phyloP scores from a whole-genome alignment of 1,140 invertebrate genomes.

The Cherax quadricarinatus region DNA sequence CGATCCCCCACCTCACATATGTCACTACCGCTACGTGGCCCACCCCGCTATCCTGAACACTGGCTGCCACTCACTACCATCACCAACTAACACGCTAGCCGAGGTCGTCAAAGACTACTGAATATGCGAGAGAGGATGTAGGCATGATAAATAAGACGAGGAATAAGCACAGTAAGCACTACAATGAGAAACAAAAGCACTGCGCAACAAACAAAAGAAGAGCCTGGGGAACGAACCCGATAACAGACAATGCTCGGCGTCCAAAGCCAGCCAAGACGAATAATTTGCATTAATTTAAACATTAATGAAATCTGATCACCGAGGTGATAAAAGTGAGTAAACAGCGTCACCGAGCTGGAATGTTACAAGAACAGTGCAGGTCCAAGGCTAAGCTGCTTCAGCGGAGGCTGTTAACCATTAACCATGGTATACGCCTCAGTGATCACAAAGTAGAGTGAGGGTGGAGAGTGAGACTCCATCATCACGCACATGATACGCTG shows the following conservation, averaged over 20 bases:
- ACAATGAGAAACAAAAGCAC: neutral
- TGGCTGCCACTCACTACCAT: neutral
- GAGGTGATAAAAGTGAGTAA: neutral
- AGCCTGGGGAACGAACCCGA: constrained; percentile 19
- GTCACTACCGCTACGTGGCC: constrained; percentile 48
- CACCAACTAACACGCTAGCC: neutral
- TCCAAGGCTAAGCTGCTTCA: neutral
- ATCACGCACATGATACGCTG: neutral
- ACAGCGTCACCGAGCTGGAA: neutral
- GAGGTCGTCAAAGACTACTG: neutral
- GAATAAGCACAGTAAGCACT: neutral
- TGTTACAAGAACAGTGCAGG: neutral
- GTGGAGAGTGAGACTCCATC: neutral
- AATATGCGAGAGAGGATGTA: neutral
- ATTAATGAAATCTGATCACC: neutral
- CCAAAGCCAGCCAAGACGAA: constrained; percentile 5
- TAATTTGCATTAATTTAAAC: neutral
- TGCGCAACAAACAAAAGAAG: constrained; percentile 29
- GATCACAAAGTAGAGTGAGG: neutral
- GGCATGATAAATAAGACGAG: neutral
- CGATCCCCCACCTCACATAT: constrained; percentile 50
- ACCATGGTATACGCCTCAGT: neutral
- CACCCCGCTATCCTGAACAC: constrained; percentile 21
- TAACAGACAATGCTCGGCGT: constrained; percentile 28
- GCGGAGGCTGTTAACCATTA: neutral